Evolutionary conservation across 1,140 invertebrate genomes (phyloP), one percentile per base, ranked within the genome.

Genomic region (Drosophila tani): DNA sequence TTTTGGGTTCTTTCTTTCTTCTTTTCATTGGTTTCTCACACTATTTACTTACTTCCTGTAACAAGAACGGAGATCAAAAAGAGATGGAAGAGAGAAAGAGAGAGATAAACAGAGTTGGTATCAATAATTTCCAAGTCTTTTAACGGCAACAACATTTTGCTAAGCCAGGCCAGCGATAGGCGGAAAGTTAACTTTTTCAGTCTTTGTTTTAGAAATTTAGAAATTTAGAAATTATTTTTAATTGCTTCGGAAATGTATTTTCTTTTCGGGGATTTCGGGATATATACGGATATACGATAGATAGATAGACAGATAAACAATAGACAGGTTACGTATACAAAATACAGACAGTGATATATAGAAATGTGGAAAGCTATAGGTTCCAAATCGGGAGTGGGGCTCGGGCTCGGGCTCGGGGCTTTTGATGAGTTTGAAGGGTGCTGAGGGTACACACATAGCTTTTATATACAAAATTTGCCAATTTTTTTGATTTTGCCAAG

Each of bases 41-140:
- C 78, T 81, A 81, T 78, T 90, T 85, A 90, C 86, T 91, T 91
- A 91, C 86, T 91, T 91, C 86, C 86, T 91, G 86, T 75, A 90
- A 91, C 67, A 87, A 82, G 70, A 86, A 86, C 81, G 75, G 69
- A 86, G 65, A 86, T 73, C 70, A 73, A 78, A 50, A 65, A 84
- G 55, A 73, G 45, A 79, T 69, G 67, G 77, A 75, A 46, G 78
- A 68, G 64, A 81, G 81, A 90, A 76, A 80, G 71, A 87, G 70
- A 82, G 80, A 82, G 79, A 81, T 80, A 82, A 74, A 83, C 76
- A 87, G 65, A 88, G 66, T 79, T 74, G 82, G 74, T 86, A 86
- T 81, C 60, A 91, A 75, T 80, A 63, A 76, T 71, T 81, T 87
- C 83, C 79, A 82, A 78, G 75, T 82, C 67, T 79, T 76, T 77